Conservation (phyloP, 1,140 invertebrate genomes). For the Drosophila kohkoa region DNA sequence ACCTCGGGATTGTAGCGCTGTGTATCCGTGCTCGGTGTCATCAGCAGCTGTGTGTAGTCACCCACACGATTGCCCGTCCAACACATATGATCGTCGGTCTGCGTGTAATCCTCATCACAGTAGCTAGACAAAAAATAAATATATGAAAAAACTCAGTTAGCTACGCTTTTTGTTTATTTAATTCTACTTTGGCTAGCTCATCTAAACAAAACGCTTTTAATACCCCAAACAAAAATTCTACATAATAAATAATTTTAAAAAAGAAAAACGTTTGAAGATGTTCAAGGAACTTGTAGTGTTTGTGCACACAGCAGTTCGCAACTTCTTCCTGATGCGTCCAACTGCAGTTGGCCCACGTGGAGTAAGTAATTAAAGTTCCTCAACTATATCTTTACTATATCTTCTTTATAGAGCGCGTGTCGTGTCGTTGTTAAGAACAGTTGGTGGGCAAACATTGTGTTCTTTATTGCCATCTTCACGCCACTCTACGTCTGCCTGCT, state of each 20-base stretch:
- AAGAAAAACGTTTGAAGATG: slow-evolving; percentile 45
- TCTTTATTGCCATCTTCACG: slow-evolving; percentile 68
- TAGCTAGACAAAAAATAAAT: slow-evolving; percentile 47
- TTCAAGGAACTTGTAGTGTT: slow-evolving; percentile 64
- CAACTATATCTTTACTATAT: background rate
- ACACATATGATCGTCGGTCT: slow-evolving; percentile 74
- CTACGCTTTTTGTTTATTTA: background rate
- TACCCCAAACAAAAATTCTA: slow-evolving; percentile 19
- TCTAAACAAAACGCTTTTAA: slow-evolving; percentile 3
- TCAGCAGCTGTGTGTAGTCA: slow-evolving; percentile 79
- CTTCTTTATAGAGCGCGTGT: slow-evolving; percentile 52
- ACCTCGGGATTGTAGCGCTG: slow-evolving; percentile 84
- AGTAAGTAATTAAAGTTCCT: slow-evolving; percentile 27
- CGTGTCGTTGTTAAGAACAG: slow-evolving; percentile 48
- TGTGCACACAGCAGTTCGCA: slow-evolving; percentile 49
- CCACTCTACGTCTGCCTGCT: slow-evolving; percentile 71
- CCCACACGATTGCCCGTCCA: slow-evolving; percentile 84
- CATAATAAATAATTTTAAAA: slow-evolving; percentile 1
- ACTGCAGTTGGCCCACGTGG: slow-evolving; percentile 20
- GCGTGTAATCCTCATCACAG: slow-evolving; percentile 77
- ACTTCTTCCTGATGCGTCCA: slow-evolving; percentile 52
- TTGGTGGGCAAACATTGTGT: slow-evolving; percentile 55
- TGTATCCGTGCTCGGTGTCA: slow-evolving; percentile 60
- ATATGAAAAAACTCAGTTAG: slow-evolving; percentile 32
- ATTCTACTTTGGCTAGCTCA: slow-evolving; percentile 22